Evolutionary conservation across 2,888 invertebrate genomes (phyloP).

Genomic region (Nephrotoma guestfalica): DNA sequence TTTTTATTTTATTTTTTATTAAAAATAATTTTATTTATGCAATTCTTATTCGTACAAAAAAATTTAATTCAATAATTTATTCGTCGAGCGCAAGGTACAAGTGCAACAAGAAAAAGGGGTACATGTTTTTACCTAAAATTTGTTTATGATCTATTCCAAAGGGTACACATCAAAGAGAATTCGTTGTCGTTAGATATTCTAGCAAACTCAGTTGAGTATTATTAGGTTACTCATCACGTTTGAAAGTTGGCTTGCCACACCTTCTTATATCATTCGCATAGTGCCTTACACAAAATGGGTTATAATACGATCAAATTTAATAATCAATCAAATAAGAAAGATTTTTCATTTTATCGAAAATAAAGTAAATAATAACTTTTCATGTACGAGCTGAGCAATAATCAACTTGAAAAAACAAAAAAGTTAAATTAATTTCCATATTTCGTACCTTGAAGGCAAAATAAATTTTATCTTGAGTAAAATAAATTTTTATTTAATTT

Average conservation of each 20-base stretch:
- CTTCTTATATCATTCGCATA: not conserved
- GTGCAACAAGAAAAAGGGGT: not conserved
- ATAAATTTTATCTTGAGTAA: not conserved
- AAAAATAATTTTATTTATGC: not conserved
- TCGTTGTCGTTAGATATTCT: conserved; percentile 1
- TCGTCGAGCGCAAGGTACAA: not conserved
- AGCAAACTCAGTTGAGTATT: not conserved
- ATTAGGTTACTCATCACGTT: not conserved
- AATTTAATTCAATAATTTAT: not conserved
- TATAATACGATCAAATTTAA: not conserved
- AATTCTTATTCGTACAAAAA: not conserved
- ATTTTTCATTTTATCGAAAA: not conserved
- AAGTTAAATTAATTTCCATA: not conserved
- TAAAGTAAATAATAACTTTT: not conserved
- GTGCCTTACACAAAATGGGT: not conserved
- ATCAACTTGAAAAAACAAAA: not conserved
- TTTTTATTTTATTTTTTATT: not conserved
- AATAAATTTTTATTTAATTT: not conserved
- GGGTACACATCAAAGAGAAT: conserved; percentile 8
- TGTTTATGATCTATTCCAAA: not conserved
- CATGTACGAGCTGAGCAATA: not conserved
- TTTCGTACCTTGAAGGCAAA: not conserved
- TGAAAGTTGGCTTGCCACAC: not conserved
- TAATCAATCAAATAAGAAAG: not conserved
- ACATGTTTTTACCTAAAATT: not conserved